These are phyloP conservation scores for Semaprochilodus insignis DNA, from an alignment of 2,797 vertebrate species.

Conservation along the genomic window DNA sequence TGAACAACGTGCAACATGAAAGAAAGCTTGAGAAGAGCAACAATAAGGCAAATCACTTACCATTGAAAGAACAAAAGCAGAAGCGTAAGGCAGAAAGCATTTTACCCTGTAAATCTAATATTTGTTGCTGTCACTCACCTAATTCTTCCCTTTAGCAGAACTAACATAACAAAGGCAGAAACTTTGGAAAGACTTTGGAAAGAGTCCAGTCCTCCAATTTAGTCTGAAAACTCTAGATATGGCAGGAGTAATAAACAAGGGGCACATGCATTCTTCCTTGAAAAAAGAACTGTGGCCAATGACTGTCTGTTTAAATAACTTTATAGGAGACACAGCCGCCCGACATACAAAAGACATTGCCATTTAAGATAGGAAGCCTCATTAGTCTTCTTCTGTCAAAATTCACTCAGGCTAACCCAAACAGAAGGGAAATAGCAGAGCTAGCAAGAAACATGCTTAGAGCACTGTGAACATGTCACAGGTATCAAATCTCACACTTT, in stretches of 20 bases:
- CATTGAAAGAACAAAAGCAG: neutral
- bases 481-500: neutral
- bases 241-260: neutral
- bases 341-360: neutral
- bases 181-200: too few relatives aligned
- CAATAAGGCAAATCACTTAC: neutral
- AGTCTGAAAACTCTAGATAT: neutral
- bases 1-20: neutral
- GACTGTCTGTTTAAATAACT: neutral
- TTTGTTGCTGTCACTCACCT: constrained; percentile 1
- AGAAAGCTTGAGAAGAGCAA: neutral
- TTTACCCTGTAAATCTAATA: neutral
- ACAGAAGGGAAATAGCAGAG: neutral
- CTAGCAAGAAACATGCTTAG: neutral
- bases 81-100: neutral
- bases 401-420: neutral
- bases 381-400: constrained; percentile 8
- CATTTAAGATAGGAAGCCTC: neutral
- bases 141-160: neutral
- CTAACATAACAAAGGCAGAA: neutral
- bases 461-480: neutral
- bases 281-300: neutral
- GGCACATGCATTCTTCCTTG: neutral
- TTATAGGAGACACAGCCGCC: neutral
- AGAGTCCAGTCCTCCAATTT: neutral